These are phyloP conservation scores for Phortica variegata DNA, from an alignment of 1,140 invertebrate species.

Conservation along the genomic window DNA sequence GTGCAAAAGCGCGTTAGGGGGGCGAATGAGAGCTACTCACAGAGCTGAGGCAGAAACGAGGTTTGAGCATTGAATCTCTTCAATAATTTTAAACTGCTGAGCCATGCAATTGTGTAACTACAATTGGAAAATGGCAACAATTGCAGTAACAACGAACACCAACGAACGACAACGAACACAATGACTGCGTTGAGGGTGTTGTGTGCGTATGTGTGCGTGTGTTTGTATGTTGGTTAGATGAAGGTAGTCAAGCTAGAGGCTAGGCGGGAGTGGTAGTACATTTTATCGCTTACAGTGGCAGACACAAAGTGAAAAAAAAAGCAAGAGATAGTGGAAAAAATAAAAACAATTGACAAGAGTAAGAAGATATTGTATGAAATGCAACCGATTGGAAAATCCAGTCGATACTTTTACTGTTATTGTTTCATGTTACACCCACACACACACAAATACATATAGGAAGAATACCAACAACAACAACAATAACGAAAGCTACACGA, in stretches of 20 bases:
- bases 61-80: too few relatives aligned
- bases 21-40: slow-evolving; percentile 21
- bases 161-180: slow-evolving; percentile 16
- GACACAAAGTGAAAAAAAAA: too few relatives aligned
- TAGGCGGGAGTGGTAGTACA: slow-evolving; percentile 3
- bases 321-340: too few relatives aligned
- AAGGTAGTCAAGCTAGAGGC: slow-evolving; percentile 6
- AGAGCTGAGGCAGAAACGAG: slow-evolving; percentile 11
- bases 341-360: too few relatives aligned
- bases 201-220: slow-evolving; percentile 2
- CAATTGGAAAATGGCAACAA: slow-evolving; percentile 6
- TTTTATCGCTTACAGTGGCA: too few relatives aligned
- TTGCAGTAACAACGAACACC: slow-evolving; percentile 15
- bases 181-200: slow-evolving; percentile 4
- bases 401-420: slow-evolving; percentile 53
- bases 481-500: slow-evolving; percentile 6
- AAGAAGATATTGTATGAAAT: slow-evolving; percentile 37
- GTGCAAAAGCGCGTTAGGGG: too few relatives aligned
- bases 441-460: too few relatives aligned
- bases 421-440: slow-evolving; percentile 33
- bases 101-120: slow-evolving; percentile 22
- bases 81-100: slow-evolving; percentile 45
- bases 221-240: neutral
- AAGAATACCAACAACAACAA: slow-evolving; percentile 8
- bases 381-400: slow-evolving; percentile 53